Evolutionary conservation across 2,888 invertebrate species (phyloP).

Genomic region (Cephus nigrinus): DNA sequence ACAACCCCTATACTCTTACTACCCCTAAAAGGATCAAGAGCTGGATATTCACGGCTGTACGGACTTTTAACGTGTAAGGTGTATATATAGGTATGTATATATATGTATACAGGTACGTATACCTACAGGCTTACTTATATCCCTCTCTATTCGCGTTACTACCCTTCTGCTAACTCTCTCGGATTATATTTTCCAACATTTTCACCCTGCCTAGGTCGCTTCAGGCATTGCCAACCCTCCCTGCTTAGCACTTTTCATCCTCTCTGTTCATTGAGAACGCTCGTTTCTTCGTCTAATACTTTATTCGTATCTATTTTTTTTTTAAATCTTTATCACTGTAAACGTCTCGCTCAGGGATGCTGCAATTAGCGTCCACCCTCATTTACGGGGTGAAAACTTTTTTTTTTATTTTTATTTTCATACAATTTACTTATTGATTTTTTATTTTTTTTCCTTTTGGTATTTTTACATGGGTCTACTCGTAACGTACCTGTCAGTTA

Average conservation of each 20-base stretch:
- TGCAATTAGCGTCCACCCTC: neutral
- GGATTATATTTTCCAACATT: constrained; percentile 50
- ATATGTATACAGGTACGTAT: neutral
- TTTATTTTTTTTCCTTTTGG: too few species aligned
- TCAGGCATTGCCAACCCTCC: constrained; percentile 22
- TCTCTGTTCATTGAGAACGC: neutral
- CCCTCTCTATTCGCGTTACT: neutral
- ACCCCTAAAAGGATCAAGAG: constrained; percentile 28
- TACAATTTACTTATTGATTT: too few species aligned
- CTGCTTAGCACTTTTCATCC: constrained; percentile 3
- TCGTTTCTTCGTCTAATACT: neutral
- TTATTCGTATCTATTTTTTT: neutral
- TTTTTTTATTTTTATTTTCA: too few species aligned
- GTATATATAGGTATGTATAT: too few species aligned
- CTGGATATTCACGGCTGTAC: constrained; percentile 1
- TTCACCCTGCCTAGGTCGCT: constrained; percentile 16
- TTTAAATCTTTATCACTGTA: neutral
- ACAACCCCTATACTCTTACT: neutral
- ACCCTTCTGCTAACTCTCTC: neutral
- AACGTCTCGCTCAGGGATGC: neutral
- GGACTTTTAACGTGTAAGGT: neutral
- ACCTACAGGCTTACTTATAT: neutral
- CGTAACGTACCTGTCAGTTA: too few species aligned
- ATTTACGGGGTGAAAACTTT: neutral
- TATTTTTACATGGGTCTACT: too few species aligned